Evolutionary conservation across 2,797 vertebrate genomes (phyloP).

Genomic region (Melanotaenia pygmaea): DNA sequence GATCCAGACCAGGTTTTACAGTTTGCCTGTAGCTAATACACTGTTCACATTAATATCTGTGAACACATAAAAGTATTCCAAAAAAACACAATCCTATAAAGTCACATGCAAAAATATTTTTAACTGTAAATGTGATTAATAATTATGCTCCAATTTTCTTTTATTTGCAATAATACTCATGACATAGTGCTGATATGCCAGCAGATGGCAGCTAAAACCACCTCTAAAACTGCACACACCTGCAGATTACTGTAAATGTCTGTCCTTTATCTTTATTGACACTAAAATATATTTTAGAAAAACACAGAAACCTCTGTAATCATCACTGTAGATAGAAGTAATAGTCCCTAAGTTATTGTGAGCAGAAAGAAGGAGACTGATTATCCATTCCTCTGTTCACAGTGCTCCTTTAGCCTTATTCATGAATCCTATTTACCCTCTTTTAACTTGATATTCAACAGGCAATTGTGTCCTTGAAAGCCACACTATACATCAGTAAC

Average conservation of each 20-base stretch:
- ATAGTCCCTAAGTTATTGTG: slow-evolving; percentile 12
- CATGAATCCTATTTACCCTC: slow-evolving; percentile 43
- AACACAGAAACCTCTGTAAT: slow-evolving; percentile 23
- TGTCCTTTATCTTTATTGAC: slow-evolving; percentile 24
- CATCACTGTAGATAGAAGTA: slow-evolving; percentile 1
- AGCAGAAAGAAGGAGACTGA: slow-evolving; percentile 13
- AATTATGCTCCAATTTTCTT: not conserved
- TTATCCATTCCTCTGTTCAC: slow-evolving; percentile 47
- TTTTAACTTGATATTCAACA: slow-evolving; percentile 65
- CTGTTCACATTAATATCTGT: not conserved
- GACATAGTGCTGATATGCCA: slow-evolving; percentile 29
- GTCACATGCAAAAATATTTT: not conserved
- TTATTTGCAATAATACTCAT: slow-evolving; percentile 1
- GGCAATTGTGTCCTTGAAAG: slow-evolving; percentile 68
- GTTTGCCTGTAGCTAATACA: not conserved
- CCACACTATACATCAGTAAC: slow-evolving; percentile 63
- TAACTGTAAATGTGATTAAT: not conserved
- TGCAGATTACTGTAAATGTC: slow-evolving; percentile 13
- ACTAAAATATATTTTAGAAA: slow-evolving; percentile 12
- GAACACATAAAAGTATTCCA: not conserved
- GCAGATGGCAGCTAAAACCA: slow-evolving; percentile 69
- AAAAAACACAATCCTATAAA: not conserved
- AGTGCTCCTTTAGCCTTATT: slow-evolving; percentile 42
- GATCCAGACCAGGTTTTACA: slow-evolving; percentile 15
- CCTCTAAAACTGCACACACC: slow-evolving; percentile 16